Percentiles rank a stretch among this genome's conserved stretches.
phyloP scores from a whole-genome alignment of 2,797 vertebrate genomes.

The Phataginus tetradactyla region DNA sequence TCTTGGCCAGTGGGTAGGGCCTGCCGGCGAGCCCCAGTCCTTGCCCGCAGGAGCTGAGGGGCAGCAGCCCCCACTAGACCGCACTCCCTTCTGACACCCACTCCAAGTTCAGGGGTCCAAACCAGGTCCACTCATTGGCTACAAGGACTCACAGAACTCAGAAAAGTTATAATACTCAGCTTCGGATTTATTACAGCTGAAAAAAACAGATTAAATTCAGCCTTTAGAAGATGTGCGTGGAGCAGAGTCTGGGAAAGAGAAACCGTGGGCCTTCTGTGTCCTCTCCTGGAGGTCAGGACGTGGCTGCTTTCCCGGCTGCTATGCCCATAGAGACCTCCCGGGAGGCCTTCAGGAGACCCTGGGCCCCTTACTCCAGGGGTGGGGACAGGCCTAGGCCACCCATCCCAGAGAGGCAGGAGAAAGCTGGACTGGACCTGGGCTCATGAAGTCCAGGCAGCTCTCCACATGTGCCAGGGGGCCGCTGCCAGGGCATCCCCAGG shows the following conservation, averaged over 20 bases:
- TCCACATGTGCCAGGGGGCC: too few species aligned
- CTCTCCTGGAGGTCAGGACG: accelerated
- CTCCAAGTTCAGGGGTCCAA: not conserved
- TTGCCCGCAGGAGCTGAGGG: not conserved
- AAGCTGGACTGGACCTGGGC: not conserved
- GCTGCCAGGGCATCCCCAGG: not conserved
- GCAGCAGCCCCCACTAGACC: accelerated
- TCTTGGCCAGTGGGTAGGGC: not conserved
- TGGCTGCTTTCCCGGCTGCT: not conserved
- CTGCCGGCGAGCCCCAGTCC: not conserved
- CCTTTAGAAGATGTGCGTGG: accelerated
- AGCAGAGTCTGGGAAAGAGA: accelerated
- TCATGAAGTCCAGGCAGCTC: not conserved
- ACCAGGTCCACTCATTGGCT: accelerated
- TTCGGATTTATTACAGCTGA: accelerated
- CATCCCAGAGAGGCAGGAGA: not conserved
- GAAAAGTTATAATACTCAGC: not conserved
- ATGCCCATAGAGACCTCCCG: not conserved
- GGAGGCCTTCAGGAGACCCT: not conserved
- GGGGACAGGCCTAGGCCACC: not conserved
- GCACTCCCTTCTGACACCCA: too few species aligned
- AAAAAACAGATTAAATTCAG: not conserved
- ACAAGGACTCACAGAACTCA: not conserved
- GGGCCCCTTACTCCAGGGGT: not conserved
- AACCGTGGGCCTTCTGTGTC: accelerated